These are phyloP conservation scores for Nesoenas mayeri DNA, from an alignment of 2,113 vertebrate species.

Conservation along the genomic window DNA sequence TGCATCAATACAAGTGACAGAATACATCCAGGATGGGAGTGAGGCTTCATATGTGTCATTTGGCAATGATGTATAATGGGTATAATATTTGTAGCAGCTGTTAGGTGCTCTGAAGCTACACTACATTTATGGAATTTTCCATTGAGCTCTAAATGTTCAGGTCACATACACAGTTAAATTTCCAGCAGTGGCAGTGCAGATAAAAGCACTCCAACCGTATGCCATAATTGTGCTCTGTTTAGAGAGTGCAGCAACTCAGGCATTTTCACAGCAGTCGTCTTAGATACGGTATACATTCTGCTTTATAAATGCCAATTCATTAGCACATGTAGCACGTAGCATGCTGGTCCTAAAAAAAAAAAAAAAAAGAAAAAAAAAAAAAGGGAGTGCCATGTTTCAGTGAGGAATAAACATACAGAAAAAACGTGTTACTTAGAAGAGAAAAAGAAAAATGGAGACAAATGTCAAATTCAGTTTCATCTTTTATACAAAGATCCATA, in stretches of 20 bases:
- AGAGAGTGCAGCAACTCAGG: slow-evolving; percentile 48
- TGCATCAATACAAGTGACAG: background rate
- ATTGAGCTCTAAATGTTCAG: slow-evolving; percentile 70
- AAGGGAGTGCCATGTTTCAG: background rate
- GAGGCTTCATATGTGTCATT: background rate
- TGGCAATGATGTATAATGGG: background rate
- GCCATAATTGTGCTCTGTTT: slow-evolving; percentile 71
- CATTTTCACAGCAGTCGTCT: slow-evolving; percentile 67
- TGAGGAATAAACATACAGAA: background rate
- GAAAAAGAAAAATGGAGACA: background rate
- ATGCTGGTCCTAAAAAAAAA: background rate
- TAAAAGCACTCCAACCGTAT: slow-evolving; percentile 63
- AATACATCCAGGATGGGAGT: background rate
- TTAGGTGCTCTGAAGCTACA: slow-evolving; percentile 39
- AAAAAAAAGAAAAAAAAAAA: background rate
- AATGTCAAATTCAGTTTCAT: background rate
- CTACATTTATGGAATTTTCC: slow-evolving; percentile 75
- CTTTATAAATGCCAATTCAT: slow-evolving; percentile 62
- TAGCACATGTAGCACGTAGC: slow-evolving; percentile 25
- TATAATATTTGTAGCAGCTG: slow-evolving; percentile 24
- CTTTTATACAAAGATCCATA: background rate
- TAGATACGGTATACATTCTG: slow-evolving; percentile 38
- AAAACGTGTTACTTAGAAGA: background rate
- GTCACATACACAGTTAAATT: slow-evolving; percentile 73
- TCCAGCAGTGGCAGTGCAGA: slow-evolving; percentile 67